Conservation (phyloP, 2,113 vertebrate genomes). For the Phodopus roborovskii region DNA sequence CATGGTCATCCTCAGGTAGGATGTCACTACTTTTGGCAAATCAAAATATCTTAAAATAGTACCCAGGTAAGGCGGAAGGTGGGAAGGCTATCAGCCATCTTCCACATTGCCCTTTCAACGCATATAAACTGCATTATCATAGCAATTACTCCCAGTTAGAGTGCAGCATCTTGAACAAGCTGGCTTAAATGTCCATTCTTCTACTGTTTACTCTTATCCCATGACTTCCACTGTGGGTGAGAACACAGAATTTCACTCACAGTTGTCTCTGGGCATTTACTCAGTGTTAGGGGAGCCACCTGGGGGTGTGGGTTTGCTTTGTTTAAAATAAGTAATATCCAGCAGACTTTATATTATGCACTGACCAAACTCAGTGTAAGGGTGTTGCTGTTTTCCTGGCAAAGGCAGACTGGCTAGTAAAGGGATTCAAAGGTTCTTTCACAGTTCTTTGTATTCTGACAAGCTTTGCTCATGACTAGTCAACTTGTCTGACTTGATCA, state of each 20-base stretch:
- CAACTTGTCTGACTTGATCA: neutral
- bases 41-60: neutral
- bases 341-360: neutral
- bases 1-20: neutral
- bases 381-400: neutral
- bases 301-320: neutral
- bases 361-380: neutral
- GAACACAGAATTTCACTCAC: neutral
- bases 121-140: neutral
- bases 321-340: neutral
- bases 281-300: neutral
- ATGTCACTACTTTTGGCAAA: neutral
- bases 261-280: neutral
- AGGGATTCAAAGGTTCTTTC: neutral
- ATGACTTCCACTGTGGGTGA: neutral
- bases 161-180: neutral
- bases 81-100: neutral
- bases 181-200: neutral
- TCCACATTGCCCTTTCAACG: neutral
- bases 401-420: neutral
- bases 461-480: neutral
- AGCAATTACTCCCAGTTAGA: neutral
- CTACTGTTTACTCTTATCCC: neutral
- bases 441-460: neutral
- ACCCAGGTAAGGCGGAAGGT: neutral